Base-by-base conservation (phyloP, 2,888 invertebrate genomes). In the Copidosoma aretas region DNA sequence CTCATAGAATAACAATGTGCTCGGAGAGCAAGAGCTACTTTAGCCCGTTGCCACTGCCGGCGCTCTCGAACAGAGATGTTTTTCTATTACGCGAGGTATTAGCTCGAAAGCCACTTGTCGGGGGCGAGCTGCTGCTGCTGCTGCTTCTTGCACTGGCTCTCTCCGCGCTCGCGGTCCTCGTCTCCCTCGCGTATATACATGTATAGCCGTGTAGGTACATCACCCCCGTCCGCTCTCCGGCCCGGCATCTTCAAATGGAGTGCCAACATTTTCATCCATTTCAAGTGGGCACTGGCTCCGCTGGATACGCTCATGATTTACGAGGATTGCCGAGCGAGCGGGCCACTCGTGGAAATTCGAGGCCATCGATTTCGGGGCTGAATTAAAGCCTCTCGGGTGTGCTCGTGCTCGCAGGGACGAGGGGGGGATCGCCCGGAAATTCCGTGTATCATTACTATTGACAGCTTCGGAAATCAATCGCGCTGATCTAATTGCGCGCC, bases 231-330 rank as follows among this genome's bases (percentile, higher is more conserved):
- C 32, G 8, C 32, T 32, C 32, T 32, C 32, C 24, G 24, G 10
- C 43, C 8, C 46, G 49, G 59, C 59, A 46, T 32, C 60, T 60
- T 60, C 51, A 32, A 49, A 51, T 60, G 25, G 49, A 60, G 43
- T 60, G 60, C 53, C 24, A 24, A 21, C 53, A 24, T 24, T 24
- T 24, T 53, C 53, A 46, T 46, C 43, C 43, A 46, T 46, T 46
- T 46, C 43, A 17, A 46, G 43, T 46, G 43, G 43, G 32, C 8
- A 46, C 3, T 8, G 43, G n/a, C n/a, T n/a, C n/a, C n/a, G n/a
- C n/a, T 46, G 17, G 43, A 46, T 46, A n/a, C n/a, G 43, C 43
- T 46, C 43, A 46, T 46, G 43, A 46, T 46, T 46, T 46, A 46
- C 43, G 43, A 46, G 43, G 43, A 46, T 46, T 46, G 3, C 43